Base-by-base conservation (phyloP, 1,140 invertebrate species). In the Dysdera silvatica region DNA sequence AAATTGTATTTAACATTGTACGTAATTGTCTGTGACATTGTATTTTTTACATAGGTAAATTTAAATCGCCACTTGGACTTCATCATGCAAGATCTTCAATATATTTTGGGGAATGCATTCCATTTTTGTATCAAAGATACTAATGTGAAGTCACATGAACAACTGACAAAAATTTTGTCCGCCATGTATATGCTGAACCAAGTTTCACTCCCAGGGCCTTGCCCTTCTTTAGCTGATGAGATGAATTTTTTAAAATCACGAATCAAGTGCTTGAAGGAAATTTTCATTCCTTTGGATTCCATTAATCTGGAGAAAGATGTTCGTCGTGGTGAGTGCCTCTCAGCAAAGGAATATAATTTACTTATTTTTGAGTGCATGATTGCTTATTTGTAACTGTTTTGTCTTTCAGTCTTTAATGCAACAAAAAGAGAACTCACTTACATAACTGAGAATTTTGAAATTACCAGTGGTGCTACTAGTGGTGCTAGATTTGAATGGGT, bases 401-500 rank as follows among this genome's bases (percentile, higher is more conserved):
- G 20, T 31, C 32, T 45, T 56, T 3, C 40, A 23, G 35, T 31
- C n/a, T 35, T 47, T 54, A 3, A 2, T 8, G 5, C 26, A 7
- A 0, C 48, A 33, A 18, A 54, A 20, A 7, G 20, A n/a, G 8
- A 28, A 28, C 16, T 26, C 61, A 1, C 29, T 53, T 8, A 29
- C 43, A 4, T 37, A 60, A 16, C 52, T 63, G 45, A 60, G 41
- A 32, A 61, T 61, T 8, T 12, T 57, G 2, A 32, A 29, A n/a
- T n/a, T 28, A 57, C 41, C 24, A 51, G 66, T 35, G 49, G 52
- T 16, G 76, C 88, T 8, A 87, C 85, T 70, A 84, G 83, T 1
- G 86, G 88, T 40, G 88, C 93, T 48, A 87, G 87, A 76, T 99
- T 99, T 77, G 92, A 98, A 77, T 99, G 96, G 95, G 83, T 96